Conservation (phyloP, 2,797 vertebrate genomes). For the Microhierax caerulescens region DNA sequence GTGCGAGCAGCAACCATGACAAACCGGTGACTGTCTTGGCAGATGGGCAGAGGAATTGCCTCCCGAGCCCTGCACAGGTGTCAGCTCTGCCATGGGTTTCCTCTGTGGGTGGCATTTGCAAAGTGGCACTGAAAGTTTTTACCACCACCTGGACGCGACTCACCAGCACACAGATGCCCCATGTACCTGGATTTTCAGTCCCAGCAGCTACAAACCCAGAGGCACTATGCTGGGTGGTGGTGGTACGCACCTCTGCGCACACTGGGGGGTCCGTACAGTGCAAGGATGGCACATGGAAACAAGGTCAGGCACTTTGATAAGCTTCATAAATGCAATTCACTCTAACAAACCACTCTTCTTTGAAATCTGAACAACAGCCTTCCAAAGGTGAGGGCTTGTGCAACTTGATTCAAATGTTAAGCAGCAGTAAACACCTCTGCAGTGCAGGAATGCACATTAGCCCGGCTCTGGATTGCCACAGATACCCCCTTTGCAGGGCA, state of each 20-base stretch:
- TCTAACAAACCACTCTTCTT: background rate
- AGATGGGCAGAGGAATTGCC: background rate
- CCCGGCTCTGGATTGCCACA: background rate
- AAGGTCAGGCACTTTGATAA: background rate
- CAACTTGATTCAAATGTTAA: background rate
- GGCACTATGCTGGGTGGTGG: background rate
- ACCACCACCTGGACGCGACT: background rate
- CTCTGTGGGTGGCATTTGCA: background rate
- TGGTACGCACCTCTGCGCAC: background rate
- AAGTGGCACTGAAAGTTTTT: fast-evolving
- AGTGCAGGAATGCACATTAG: background rate
- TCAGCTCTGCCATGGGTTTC: background rate
- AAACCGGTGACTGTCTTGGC: background rate
- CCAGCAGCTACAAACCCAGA: background rate
- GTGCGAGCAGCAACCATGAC: background rate
- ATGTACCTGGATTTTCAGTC: background rate
- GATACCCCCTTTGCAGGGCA: background rate
- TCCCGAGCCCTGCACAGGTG: background rate
- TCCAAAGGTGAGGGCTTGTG: background rate
- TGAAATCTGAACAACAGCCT: background rate
- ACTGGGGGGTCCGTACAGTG: fast-evolving
- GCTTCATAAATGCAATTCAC: background rate
- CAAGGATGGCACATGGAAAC: background rate
- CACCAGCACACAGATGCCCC: background rate
- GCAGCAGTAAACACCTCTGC: background rate